phyloP scores from a whole-genome alignment of 2,888 invertebrate species.

The Papilio protenor region DNA sequence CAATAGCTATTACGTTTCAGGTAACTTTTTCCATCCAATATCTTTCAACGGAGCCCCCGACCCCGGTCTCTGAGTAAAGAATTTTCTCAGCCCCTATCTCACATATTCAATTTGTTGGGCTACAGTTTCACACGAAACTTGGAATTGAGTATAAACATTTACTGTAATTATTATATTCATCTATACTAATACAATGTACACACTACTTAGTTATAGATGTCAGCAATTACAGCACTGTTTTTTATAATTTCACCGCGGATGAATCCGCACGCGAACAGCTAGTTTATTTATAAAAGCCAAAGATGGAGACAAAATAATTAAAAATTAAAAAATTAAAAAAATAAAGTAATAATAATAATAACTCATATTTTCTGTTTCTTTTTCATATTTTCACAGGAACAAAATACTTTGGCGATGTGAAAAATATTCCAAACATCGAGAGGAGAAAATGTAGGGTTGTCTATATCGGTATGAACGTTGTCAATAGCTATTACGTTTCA shows the following conservation, averaged over 20 bases:
- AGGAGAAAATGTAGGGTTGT: constrained; percentile 9
- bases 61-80: constrained; percentile 6
- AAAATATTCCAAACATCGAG: constrained; percentile 13
- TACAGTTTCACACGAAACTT: neutral
- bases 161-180: neutral
- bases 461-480: constrained; percentile 21
- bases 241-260: no score
- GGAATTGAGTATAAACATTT: neutral
- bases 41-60: neutral
- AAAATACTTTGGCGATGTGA: neutral
- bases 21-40: constrained; percentile 36
- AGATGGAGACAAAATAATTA: no score
- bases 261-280: no score
- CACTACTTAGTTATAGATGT: no score
- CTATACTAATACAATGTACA: no score
- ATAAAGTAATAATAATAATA: no score
- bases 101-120: constrained; percentile 6
- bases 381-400: neutral
- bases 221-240: no score
- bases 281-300: no score
- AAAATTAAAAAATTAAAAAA: no score
- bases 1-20: constrained; percentile 35
- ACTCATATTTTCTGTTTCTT: neutral
- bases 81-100: constrained; percentile 3
- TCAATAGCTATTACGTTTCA: constrained; percentile 35